Conservation (phyloP, 23 tunicate species). For the Aplidium turbinatum region DNA sequence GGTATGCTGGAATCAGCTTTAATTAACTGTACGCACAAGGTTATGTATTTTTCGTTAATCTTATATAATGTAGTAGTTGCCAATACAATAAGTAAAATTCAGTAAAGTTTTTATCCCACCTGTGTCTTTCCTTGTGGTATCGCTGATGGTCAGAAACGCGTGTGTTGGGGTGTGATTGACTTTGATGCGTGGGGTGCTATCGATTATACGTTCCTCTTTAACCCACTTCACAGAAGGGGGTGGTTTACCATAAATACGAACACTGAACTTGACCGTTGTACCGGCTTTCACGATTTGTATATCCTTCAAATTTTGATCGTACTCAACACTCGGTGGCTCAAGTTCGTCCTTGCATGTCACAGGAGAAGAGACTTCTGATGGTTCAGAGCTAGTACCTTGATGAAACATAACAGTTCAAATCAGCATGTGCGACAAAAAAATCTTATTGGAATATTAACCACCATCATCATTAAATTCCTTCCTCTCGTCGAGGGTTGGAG, state of each 20-base stretch:
- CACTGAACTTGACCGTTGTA: slow-evolving; percentile 67
- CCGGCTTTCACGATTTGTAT: slow-evolving; percentile 64
- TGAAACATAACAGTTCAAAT: no score
- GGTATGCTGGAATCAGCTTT: no score
- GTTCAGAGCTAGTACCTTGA: slow-evolving; percentile 76
- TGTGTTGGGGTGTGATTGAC: slow-evolving; percentile 64
- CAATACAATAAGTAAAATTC: no score
- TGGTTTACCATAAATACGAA: slow-evolving; percentile 87
- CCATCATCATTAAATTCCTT: no score
- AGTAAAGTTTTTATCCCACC: slow-evolving; percentile 49
- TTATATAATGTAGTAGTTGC: no score
- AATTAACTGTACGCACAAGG: neutral
- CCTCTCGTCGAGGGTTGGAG: no score
- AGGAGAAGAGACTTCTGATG: slow-evolving; percentile 72
- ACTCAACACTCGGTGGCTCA: slow-evolving; percentile 85
- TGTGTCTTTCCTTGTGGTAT: slow-evolving; percentile 67
- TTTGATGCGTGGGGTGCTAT: slow-evolving; percentile 69
- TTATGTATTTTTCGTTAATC: no score
- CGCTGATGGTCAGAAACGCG: slow-evolving; percentile 56
- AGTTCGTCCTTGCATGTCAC: slow-evolving; percentile 79
- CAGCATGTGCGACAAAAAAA: no score
- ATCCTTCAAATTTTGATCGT: slow-evolving; percentile 64
- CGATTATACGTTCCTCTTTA: slow-evolving; percentile 53
- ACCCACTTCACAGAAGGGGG: slow-evolving; percentile 83
- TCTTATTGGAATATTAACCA: no score